Base-by-base conservation (phyloP, 2,888 invertebrate genomes). In the Timema podura region DNA sequence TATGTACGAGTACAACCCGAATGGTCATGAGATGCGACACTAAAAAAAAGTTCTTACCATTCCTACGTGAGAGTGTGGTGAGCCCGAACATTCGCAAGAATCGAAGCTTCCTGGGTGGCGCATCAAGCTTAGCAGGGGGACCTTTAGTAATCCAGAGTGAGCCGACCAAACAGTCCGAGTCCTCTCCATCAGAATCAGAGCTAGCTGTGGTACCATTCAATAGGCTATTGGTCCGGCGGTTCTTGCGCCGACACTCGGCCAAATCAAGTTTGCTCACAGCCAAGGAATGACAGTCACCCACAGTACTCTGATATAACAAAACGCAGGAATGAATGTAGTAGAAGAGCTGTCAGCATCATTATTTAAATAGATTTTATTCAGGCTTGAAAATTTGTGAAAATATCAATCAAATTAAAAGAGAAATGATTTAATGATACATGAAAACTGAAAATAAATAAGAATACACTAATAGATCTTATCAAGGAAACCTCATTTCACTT, bases 21-120 rank as follows among this genome's bases (percentile, higher is more conserved):
- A 30, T 30, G 30, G 30, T 30, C 30, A 30, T 30, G 30, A 30
- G 30, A 30, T 30, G 30, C 30, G 30, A 3, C 30, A 30, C 30
- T 30, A 30, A 30, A 30, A 30, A 30, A 44, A 2, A 16, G 61
- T 61, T 10, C 61, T 8, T 67, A 76, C 90, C 88, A 82, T 87
- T 88, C 76, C 82, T 87, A 73, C 79, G 82, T 67, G 82, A 81
- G 69, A 84, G 83, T n/a, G 90, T 87, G 8, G 88, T 88, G 71
- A 91, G 80, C 67, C 84, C 86, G 73, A 90, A 86, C 74, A 85
- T 82, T 46, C 86, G 83, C 68, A 91, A 82, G 78, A 90, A 90
- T 15, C 85, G 81, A 15, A 86, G 78, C 78, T 91, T 86, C 65
- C 83, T 82, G 48, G 83, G 81, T 13, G 82, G 81, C 69, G 82